Percentiles rank a stretch among this genome's conserved stretches.
phyloP scores from a whole-genome alignment of 1,140 invertebrate genomes.

The Heliconius nattereri region DNA sequence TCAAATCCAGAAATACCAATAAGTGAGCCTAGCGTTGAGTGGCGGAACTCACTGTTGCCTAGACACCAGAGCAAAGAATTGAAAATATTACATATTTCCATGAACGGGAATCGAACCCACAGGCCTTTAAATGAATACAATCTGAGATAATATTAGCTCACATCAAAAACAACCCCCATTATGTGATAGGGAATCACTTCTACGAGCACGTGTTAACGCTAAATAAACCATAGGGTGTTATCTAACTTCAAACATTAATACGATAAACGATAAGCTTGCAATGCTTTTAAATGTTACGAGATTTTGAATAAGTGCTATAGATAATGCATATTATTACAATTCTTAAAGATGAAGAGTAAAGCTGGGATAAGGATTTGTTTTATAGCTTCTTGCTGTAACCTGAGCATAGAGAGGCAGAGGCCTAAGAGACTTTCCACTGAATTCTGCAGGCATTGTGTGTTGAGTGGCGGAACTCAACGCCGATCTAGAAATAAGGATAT shows the following conservation, averaged over 20 bases:
- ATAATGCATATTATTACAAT: not conserved
- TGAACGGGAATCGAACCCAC: too few relatives aligned
- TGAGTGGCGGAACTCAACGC: too few relatives aligned
- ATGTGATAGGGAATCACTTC: constrained; percentile 35
- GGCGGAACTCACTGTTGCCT: too few relatives aligned
- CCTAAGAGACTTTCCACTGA: too few relatives aligned
- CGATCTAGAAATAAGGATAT: too few relatives aligned
- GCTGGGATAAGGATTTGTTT: not conserved
- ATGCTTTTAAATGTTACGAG: constrained; percentile 6
- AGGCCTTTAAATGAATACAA: not conserved
- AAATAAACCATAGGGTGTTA: constrained; percentile 47
- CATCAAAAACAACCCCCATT: constrained; percentile 10
- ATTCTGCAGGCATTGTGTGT: too few relatives aligned
- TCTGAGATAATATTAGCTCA: not conserved
- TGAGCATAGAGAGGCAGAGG: too few relatives aligned
- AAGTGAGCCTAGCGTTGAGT: too few relatives aligned
- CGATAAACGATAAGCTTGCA: constrained; percentile 62
- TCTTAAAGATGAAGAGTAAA: not conserved
- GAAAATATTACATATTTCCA: too few relatives aligned
- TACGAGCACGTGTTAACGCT: constrained; percentile 51
- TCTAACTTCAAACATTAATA: constrained; percentile 59
- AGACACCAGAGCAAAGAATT: too few relatives aligned
- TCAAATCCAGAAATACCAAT: too few relatives aligned
- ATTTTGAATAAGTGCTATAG: not conserved
- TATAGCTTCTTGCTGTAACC: too few relatives aligned